phyloP scores from a whole-genome alignment of 2,113 vertebrate species.

The Atractosteus spatula region DNA sequence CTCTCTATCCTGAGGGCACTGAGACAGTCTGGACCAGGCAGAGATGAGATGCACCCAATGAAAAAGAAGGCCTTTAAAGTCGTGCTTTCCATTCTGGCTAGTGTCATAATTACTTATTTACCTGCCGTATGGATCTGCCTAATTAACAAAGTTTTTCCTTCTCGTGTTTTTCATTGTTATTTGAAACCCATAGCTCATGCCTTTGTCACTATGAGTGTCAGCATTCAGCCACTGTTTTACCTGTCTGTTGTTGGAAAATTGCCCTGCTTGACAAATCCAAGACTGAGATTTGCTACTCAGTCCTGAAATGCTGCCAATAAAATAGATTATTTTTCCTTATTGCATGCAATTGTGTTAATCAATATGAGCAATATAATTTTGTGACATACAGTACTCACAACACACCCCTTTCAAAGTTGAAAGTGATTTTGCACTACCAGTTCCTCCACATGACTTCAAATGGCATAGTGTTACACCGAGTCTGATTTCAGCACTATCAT shows the following conservation, averaged over 20 bases:
- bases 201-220: conserved; percentile 69
- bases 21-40: conserved; percentile 54
- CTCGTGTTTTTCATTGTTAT: conserved; percentile 46
- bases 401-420: no score
- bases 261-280: no score
- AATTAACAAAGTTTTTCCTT: conserved; percentile 44
- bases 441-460: no score
- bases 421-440: no score
- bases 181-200: conserved; percentile 51
- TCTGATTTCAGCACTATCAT: no score
- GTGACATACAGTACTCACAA: no score
- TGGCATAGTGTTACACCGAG: no score
- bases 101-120: conserved; percentile 60
- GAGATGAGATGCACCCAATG: conserved; percentile 63
- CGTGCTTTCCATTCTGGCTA: conserved; percentile 57
- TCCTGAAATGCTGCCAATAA: no score
- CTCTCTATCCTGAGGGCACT: conserved; percentile 41
- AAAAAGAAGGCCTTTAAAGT: conserved; percentile 66
- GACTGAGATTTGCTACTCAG: no score
- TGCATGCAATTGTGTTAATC: no score
- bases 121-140: conserved; percentile 18
- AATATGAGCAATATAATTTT: no score
- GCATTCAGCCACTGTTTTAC: conserved; percentile 65
- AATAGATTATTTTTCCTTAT: no score
- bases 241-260: conserved; percentile 33